Evolutionary conservation across 2,113 vertebrate species (phyloP), one percentile per base, ranked within the genome.

Genomic region (Fregetta grallaria): DNA sequence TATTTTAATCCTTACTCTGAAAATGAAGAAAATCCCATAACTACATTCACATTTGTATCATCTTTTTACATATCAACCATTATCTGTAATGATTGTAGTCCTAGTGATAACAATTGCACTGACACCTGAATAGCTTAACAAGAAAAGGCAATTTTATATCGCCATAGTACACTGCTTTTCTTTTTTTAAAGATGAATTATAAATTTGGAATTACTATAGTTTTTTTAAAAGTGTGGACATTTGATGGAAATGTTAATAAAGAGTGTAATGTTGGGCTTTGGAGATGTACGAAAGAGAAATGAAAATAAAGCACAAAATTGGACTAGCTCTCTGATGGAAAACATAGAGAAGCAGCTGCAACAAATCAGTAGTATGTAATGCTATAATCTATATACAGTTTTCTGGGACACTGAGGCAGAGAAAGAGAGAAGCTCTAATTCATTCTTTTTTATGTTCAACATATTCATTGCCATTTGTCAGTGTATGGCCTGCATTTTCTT

Each of bases 401-500:
- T 92, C 83, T 94, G 76, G 65, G 83, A 94, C 79, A 92, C 75
- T 73, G 70, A 95, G 94, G 82, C 83, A 97, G 88, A 92, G 70
- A 76, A 94, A 87, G 22, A 78, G 50, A 90, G 65, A 95, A 95
- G 42, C 74, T 76, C 21, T 93, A 78, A 85, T 96, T 96, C 94
- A 85, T 92, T 94, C 56, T 61, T 90, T 94, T 77, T 78, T 59
- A 45, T 84, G 63, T 81, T 90, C 80, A 94, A 42, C 23, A 75
- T 66, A 86, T 89, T 93, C 65, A 82, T 59, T 95, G 47, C 53
- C 45, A 66, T 59, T 96, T 95, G 45, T 80, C 71, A 71, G 61
- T n/a, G 32, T 38, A 44, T 10, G 21, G 55, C 9, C 70, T 85
- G 17, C 16, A n/a, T 90, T 93, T 79, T 53, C 22, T 79, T 91